Conservation (phyloP, 2,888 invertebrate species). For the Litoditis marina region DNA sequence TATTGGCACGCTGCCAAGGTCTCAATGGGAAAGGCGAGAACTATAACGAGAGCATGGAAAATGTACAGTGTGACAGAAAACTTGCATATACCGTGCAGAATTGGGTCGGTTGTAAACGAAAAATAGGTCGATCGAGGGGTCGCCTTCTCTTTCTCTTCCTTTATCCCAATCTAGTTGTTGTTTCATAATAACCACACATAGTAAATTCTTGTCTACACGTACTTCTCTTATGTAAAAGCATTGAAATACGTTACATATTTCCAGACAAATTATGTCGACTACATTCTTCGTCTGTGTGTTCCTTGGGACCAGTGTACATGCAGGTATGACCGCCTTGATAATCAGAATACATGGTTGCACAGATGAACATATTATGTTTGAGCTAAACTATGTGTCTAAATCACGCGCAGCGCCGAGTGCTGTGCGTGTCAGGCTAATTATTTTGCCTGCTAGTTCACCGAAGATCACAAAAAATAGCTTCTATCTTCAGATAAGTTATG, state of each 20-base stretch:
- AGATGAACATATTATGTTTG: constrained; percentile 5
- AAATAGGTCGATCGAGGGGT: constrained; percentile 13
- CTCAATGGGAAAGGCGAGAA: too few species aligned
- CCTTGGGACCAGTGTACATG: constrained; percentile 14
- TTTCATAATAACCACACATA: constrained; percentile 12
- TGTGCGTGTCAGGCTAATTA: too few species aligned
- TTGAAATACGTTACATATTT: constrained; percentile 16
- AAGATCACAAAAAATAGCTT: too few species aligned
- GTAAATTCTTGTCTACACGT: constrained; percentile 8
- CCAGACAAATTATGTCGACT: constrained; percentile 12
- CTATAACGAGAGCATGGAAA: too few species aligned
- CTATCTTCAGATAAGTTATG: too few species aligned
- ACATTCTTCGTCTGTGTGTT: constrained; percentile 6
- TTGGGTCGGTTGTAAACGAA: constrained; percentile 1
- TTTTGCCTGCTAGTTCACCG: too few species aligned
- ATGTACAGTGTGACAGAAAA: too few species aligned
- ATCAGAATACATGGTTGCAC: constrained; percentile 5
- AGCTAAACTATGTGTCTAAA: neutral
- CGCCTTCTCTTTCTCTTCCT: constrained; percentile 1
- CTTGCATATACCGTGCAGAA: too few species aligned
- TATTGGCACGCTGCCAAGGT: too few species aligned
- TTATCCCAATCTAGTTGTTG: constrained; percentile 4
- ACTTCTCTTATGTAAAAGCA: constrained; percentile 11
- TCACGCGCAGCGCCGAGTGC: neutral
- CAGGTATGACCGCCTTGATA: constrained; percentile 7